phyloP scores from a whole-genome alignment of 1,140 invertebrate genomes.

The Tetramorium alpestre region DNA sequence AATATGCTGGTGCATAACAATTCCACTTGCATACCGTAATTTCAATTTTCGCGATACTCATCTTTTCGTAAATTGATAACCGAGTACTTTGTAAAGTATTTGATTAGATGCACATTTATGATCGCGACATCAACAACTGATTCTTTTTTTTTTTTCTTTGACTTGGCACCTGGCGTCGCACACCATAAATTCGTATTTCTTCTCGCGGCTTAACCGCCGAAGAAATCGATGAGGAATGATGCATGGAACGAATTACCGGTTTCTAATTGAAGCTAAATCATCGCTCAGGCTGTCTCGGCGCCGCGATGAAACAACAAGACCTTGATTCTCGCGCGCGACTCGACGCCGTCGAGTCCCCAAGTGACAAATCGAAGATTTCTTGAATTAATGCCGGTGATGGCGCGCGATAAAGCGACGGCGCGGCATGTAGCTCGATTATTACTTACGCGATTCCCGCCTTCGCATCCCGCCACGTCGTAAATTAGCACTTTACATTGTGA shows the following conservation, averaged over 20 bases:
- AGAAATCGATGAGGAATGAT: constrained; percentile 10
- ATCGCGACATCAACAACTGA: not conserved
- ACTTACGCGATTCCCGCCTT: constrained; percentile 11
- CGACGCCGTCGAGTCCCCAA: not conserved
- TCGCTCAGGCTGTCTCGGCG: not conserved
- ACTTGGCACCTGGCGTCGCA: not conserved
- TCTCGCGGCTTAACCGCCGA: not conserved
- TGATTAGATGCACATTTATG: not conserved
- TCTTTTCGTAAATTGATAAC: not conserved
- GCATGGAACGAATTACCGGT: not conserved
- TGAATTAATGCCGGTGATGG: constrained; percentile 16
- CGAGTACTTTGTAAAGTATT: not conserved
- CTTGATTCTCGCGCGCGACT: constrained; percentile 2
- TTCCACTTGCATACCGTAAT: not conserved
- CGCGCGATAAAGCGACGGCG: not conserved
- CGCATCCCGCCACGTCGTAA: not conserved
- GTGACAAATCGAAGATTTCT: constrained; percentile 25
- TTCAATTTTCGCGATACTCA: not conserved
- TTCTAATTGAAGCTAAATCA: constrained; percentile 51
- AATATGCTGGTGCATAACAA: not conserved
- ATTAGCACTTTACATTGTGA: constrained; percentile 35
- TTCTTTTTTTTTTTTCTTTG: not conserved
- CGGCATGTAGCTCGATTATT: constrained; percentile 4
- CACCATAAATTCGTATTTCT: constrained; percentile 5
- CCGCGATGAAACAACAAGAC: not conserved